Evolutionary conservation across 2,113 vertebrate species (phyloP).

Genomic region (Thunnus maccoyii): DNA sequence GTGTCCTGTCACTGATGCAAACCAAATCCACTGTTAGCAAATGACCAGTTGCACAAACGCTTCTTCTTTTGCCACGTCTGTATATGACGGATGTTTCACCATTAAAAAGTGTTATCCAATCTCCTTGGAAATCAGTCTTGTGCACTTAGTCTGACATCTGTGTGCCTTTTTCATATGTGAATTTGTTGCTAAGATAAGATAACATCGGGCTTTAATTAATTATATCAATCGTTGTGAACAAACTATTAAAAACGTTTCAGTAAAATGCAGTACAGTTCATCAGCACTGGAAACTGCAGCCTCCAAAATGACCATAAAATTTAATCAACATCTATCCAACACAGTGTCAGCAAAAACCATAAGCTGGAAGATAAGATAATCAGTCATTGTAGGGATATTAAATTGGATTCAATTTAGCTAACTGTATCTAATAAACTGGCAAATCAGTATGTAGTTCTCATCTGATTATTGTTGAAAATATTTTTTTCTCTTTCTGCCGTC

Average conservation of each 20-base stretch:
- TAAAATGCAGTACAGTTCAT: neutral
- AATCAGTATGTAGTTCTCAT: neutral
- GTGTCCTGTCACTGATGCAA: slow-evolving; percentile 22
- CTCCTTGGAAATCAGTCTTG: too few species aligned
- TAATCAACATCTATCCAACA: neutral
- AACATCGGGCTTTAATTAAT: neutral
- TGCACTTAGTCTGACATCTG: neutral
- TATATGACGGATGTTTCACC: slow-evolving; percentile 1
- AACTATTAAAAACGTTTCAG: neutral
- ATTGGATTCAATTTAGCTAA: neutral
- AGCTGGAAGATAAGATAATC: neutral
- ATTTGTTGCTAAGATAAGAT: neutral
- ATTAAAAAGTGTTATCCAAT: neutral
- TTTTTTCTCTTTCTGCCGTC: neutral
- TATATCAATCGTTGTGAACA: neutral
- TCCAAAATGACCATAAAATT: neutral
- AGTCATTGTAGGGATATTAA: neutral
- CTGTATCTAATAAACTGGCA: neutral
- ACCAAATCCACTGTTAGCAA: slow-evolving; percentile 28
- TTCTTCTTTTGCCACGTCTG: slow-evolving; percentile 40
- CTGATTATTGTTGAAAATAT: neutral
- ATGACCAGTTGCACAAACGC: slow-evolving; percentile 36
- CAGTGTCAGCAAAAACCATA: neutral
- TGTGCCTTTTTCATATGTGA: neutral
- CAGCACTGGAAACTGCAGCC: neutral